Base-by-base conservation (phyloP, 92 coral and sea anemone species). In the Siderastrea siderea region DNA sequence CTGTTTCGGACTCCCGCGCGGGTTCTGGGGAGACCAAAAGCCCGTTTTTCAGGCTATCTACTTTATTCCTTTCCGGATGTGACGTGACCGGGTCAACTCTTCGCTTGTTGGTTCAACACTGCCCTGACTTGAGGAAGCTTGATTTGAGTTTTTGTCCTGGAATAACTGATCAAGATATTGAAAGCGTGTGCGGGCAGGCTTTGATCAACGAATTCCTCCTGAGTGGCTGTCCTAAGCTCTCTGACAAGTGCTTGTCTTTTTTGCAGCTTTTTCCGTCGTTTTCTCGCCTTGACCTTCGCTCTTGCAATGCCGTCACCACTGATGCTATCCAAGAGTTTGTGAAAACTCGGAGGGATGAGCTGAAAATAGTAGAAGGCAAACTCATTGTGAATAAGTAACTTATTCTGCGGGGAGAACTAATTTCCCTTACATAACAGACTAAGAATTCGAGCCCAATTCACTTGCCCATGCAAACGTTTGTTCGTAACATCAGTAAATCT, bases 61-160 rank as follows among this genome's bases (percentile, higher is more conserved):
- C 98, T n/a, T 80, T 98, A 43, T 95, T 94, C 53, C 94, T 98
- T 17, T 89, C 98, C 78, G 99, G 99, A 71, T 94, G 96, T 92
- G 99, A 98, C 93, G 90, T 98, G 79, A 96, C 98, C 12, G 98
- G 98, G 2, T 77, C 86, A 55, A 90, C 98, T 12, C 93, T 98
- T 47, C 98, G 95, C 57, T 59, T 89, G 72, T 80, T 98, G 81
- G 93, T 90, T 77, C 98, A 96, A 80, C 75, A 91, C 55, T 95
- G 98, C 72, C 90, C 91, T 6, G 86, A 94, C 47, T 78, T 98
- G 71, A 78, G 94, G 5, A 95, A 92, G 71, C 85, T 98, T 9
- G 99, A 98, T 80, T 78, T 98, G 57, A 98, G 99, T 81, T 94
- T 94, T 86, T 96, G 98, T 80, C 93, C 97, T 5, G 93, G 93